phyloP scores from a whole-genome alignment of 1,140 invertebrate species.

The Cylas formicarius region DNA sequence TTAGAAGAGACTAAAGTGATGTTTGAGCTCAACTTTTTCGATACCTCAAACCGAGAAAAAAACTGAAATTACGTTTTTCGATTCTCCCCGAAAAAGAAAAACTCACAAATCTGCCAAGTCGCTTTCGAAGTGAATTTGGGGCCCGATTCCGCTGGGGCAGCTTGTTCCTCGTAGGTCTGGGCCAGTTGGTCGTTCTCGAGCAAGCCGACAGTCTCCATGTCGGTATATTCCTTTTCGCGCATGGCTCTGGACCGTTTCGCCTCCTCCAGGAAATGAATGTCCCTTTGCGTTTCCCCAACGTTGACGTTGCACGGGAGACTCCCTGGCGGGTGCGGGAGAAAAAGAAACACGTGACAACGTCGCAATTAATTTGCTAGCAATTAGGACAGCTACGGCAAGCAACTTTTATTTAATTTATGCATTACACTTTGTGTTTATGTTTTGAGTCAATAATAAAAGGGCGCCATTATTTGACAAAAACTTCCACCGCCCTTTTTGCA shows the following conservation, averaged over 20 bases:
- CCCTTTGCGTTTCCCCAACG: slow-evolving; percentile 24
- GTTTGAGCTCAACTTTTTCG: no score
- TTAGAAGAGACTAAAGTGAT: no score
- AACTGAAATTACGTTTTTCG: no score
- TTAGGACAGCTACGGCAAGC: no score
- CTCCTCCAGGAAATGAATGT: slow-evolving; percentile 33
- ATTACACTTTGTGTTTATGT: no score
- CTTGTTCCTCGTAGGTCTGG: slow-evolving; percentile 22
- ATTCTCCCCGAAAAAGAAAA: not conserved
- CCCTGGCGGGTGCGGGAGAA: slow-evolving; percentile 20
- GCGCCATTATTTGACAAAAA: no score
- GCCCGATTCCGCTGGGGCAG: slow-evolving; percentile 1
- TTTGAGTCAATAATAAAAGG: no score
- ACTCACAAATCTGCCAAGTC: slow-evolving; percentile 29
- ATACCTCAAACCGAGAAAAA: no score
- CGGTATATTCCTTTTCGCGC: slow-evolving; percentile 26
- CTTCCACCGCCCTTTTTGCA: no score
- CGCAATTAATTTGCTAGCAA: no score
- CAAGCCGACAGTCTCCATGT: slow-evolving; percentile 32
- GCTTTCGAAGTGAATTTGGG: slow-evolving; percentile 26
- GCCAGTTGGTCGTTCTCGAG: slow-evolving; percentile 31
- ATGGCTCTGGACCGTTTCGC: slow-evolving; percentile 16
- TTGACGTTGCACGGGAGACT: slow-evolving; percentile 40
- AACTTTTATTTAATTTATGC: no score
- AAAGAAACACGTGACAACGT: not conserved